Evolutionary conservation across 2,797 vertebrate species (phyloP), one percentile per base, ranked within the genome.

Genomic region (Natrix natrix): DNA sequence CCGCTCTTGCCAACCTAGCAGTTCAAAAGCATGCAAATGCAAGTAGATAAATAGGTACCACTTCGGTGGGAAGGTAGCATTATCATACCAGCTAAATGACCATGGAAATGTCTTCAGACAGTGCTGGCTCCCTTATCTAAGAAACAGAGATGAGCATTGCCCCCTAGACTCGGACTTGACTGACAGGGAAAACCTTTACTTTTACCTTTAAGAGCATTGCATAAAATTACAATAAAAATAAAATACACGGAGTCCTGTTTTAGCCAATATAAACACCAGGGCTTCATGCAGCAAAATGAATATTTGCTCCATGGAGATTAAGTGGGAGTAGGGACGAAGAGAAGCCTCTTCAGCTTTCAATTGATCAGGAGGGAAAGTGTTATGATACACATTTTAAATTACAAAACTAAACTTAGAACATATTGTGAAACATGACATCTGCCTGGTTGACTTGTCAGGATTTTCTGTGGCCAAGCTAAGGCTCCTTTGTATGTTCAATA

Each of bases 271-370:
- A 3, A 20, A 11, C 6, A 20, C 22, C 28, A 11, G 54, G 11
- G 74, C 37, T 83, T 83, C 78, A 5, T 0, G 0, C 8, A 6
- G 87, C 14, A 94, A 95, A 93, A 92, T 24, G 88, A 91, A 83
- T 66, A 37, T 86, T 92, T 96, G 95, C 94, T 95, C 95, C 94
- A 94, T 96, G 83, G 94, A 96, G 94, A 32, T 94, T 89, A 95
- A 56, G 32, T 94, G 61, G 83, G 60, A 24, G 60, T 4, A 1
- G 1, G 60, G 10, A 12, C 16, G 5, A 57, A 56, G 32, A 56
- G 4, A 90, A 14, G 5, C 55, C 10, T 3, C 28, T 63, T 74
- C 89, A 83, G 10, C 22, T 90, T 63, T 56, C 63, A 83, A 22
- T 48, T 90, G 74, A 28, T 26, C 66, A 61, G 20, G 13, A 69